Conservation (phyloP, 2,113 vertebrate genomes). For the Pipa parva region DNA sequence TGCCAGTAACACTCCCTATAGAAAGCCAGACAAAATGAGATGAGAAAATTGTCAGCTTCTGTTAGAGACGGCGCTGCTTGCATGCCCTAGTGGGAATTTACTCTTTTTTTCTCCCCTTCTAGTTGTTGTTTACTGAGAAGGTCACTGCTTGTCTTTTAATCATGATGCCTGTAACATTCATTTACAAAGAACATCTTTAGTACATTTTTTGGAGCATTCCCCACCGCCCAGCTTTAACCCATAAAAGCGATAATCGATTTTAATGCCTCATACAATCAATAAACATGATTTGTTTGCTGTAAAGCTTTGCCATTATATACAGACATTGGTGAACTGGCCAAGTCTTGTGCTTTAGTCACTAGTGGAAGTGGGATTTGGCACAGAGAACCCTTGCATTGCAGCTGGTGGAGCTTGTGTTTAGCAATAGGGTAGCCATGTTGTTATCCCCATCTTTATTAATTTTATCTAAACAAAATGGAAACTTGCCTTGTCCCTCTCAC, state of each 20-base stretch:
- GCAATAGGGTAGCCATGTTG: too few relatives aligned
- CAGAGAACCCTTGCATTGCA: too few relatives aligned
- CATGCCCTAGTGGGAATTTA: conserved; percentile 53
- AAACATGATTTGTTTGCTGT: too few relatives aligned
- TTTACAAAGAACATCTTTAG: conserved; percentile 22
- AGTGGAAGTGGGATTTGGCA: too few relatives aligned
- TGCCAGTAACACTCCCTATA: conserved; percentile 53
- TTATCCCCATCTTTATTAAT: too few relatives aligned
- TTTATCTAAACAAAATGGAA: too few relatives aligned
- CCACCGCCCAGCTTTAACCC: conserved; percentile 39
- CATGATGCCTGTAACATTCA: conserved; percentile 55
- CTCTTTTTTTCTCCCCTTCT: conserved; percentile 31
- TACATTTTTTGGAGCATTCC: conserved; percentile 33
- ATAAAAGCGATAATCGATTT: conserved; percentile 9
- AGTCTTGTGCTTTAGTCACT: too few relatives aligned
- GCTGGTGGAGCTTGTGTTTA: too few relatives aligned
- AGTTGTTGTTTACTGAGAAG: conserved; percentile 55
- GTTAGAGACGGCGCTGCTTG: conserved; percentile 55
- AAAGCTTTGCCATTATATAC: too few relatives aligned
- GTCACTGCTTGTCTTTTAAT: conserved; percentile 59
- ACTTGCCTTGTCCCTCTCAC: too few relatives aligned
- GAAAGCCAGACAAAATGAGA: conserved; percentile 50
- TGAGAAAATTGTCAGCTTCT: conserved; percentile 59
- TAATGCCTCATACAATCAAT: too few relatives aligned
- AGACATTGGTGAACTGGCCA: too few relatives aligned